A percentile compares a stretch with the other conserved stretches of the same genome.
phyloP scores from a whole-genome alignment of 2,113 vertebrate species.

The Cebus imitator region DNA sequence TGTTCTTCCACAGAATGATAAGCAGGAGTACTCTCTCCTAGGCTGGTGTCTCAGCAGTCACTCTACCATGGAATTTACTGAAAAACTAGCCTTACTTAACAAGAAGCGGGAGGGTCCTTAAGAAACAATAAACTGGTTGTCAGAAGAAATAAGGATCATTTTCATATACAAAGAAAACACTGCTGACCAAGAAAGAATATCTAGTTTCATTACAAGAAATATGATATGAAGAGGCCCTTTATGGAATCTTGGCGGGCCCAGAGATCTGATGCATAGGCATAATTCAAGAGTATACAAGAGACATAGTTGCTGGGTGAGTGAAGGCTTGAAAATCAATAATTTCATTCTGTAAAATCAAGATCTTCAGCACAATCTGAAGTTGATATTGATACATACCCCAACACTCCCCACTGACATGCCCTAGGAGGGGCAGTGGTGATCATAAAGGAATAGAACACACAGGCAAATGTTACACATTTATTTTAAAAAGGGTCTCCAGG shows the following conservation, averaged over 20 bases:
- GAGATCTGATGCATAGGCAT: neutral
- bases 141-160: constrained; percentile 35
- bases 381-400: neutral
- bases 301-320: neutral
- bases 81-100: constrained; percentile 7
- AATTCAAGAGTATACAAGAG: constrained; percentile 21
- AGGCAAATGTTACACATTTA: neutral
- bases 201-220: neutral
- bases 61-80: neutral
- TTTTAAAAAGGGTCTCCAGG: constrained; percentile 26
- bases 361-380: neutral
- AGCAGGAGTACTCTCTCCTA: neutral
- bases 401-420: neutral
- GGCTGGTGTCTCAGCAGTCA: neutral
- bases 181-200: constrained; percentile 13
- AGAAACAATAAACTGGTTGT: constrained; percentile 36
- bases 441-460: neutral
- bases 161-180: neutral
- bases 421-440: neutral
- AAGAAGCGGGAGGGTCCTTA: neutral
- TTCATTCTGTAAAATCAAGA: neutral
- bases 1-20: neutral
- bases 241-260: neutral
- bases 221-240: neutral
- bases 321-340: neutral